phyloP scores from a whole-genome alignment of 1,140 invertebrate species.

The Lepidostoma basale region DNA sequence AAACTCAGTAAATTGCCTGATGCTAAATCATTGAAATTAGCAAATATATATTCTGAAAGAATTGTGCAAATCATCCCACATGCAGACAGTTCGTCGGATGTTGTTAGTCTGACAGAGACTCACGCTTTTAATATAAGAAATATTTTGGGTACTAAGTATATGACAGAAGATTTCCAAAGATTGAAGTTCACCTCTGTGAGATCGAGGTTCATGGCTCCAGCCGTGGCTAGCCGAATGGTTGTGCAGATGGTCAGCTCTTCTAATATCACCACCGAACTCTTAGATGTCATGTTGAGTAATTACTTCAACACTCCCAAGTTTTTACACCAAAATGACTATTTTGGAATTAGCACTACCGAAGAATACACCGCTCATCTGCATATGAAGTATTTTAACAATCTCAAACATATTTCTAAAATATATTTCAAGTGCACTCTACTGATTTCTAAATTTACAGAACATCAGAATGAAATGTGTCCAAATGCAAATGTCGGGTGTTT shows the following conservation, averaged over 20 bases:
- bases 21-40: not conserved
- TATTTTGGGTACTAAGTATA: conserved; percentile 4
- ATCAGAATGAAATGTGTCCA: conserved; percentile 16
- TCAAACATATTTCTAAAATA: conserved; percentile 50
- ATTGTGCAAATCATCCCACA: conserved; percentile 42
- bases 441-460: not conserved
- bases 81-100: not conserved
- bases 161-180: conserved; percentile 11
- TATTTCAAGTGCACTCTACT: conserved; percentile 57
- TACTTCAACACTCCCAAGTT: conserved; percentile 57
- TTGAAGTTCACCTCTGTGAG: conserved; percentile 35
- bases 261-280: conserved; percentile 55
- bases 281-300: conserved; percentile 55
- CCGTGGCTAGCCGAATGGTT: conserved; percentile 25
- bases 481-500: conserved; percentile 51
- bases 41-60: conserved; percentile 11
- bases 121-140: conserved; percentile 37
- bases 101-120: conserved; percentile 27
- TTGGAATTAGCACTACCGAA: conserved; percentile 53
- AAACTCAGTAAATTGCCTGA: not conserved
- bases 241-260: conserved; percentile 37
- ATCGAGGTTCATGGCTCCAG: conserved; percentile 17
- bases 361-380: conserved; percentile 53
- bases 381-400: conserved; percentile 56
- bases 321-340: conserved; percentile 54